Conservation (phyloP, 2,113 vertebrate species). For the Myiagra hebetior region DNA sequence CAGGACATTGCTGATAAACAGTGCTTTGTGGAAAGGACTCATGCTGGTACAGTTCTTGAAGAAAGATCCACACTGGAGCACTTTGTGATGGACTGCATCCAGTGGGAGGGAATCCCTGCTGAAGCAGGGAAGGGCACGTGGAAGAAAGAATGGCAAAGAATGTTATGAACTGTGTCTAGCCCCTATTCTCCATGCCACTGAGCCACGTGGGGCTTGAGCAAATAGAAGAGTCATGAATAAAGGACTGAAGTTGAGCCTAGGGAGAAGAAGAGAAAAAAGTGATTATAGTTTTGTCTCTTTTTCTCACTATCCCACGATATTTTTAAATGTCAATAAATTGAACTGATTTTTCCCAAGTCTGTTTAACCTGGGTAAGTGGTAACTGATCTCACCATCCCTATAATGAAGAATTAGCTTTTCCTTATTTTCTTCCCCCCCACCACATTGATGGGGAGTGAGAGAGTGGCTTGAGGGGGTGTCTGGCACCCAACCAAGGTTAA, state of each 20-base stretch:
- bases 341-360: neutral
- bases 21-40: neutral
- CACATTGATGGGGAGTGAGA: neutral
- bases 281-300: neutral
- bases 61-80: neutral
- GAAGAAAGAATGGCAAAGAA: neutral
- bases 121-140: neutral
- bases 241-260: neutral
- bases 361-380: neutral
- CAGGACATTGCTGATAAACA: neutral
- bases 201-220: fast-evolving
- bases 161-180: neutral
- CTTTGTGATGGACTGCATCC: neutral
- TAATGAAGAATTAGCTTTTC: neutral
- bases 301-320: neutral
- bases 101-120: neutral
- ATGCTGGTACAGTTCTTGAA: neutral
- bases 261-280: neutral
- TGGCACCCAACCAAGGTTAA: neutral
- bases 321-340: neutral
- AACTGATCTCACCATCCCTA: neutral
- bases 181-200: neutral
- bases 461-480: neutral
- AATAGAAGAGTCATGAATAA: neutral
- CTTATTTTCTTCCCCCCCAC: neutral